Evolutionary conservation across 2,888 invertebrate genomes (phyloP), one percentile per base, ranked within the genome.

Genomic region (Sceliomorpha sp.): DNA sequence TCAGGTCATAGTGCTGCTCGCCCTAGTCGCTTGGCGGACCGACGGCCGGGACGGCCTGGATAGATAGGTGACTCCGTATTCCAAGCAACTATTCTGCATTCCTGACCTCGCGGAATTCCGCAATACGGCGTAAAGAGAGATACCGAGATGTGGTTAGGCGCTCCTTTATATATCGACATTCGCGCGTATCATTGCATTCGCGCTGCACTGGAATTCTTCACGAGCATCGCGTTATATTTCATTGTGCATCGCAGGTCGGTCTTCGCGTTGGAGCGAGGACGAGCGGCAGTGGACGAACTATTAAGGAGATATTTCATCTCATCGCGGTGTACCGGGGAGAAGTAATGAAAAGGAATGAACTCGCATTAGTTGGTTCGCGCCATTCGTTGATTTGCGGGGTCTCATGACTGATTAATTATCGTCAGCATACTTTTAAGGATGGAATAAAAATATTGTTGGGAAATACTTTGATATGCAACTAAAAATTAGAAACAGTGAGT

Each of bases 1-100:
- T 82, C 82, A 75, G 80, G 80, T 76, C 82, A 79, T 81, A 82
- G 81, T 76, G 75, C 66, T 71, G 72, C 68, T 72, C 70, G 70
- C 62, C 60, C 67, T 64, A 69, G 37, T 72, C 55, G 69, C 39
- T 27, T 48, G n/a, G n/a, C n/a, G n/a, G n/a, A n/a, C n/a, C n/a
- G n/a, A n/a, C 70, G 48, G 36, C 58, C 10, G 42, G 20, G 13
- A 40, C 40, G 58, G 40, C 48, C 55, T 29, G 55, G 48, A 56
- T 63, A 51, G 45, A 42, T 70, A 69, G 69, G 70, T 66, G 74
- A 59, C 75, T 77, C n/a, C 75, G 76, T 80, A 76, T 75, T 67
- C 70, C 67, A 69, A 72, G 71, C 72, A 69, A 71, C 78, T 73
- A 79, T 76, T 76, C 75, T 64, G 64, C 73, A 78, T 68, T 67